Percentiles rank a stretch among this genome's conserved stretches.
Conservation (phyloP, 2,888 invertebrate species). For the Hydropsyche betteni region DNA sequence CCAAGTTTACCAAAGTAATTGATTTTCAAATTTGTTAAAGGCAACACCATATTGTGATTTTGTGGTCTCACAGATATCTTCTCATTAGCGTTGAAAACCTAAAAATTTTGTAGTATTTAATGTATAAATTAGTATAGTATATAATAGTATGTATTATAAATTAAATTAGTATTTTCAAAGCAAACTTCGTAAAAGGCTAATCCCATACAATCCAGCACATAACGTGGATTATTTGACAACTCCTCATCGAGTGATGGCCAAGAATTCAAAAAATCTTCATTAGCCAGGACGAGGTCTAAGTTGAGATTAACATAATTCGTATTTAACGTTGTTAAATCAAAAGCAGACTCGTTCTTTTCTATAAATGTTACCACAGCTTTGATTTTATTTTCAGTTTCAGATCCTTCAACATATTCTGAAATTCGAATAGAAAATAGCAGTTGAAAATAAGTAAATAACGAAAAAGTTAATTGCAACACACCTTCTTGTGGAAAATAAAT, state of each 20-base stretch:
- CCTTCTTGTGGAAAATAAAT: constrained; percentile 80
- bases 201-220: constrained; percentile 75
- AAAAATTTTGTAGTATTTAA: constrained; percentile 52
- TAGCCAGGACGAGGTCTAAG: constrained; percentile 65
- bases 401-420: constrained; percentile 62
- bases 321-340: constrained; percentile 69
- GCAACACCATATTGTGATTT: constrained; percentile 72
- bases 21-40: constrained; percentile 75
- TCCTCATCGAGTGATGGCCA: constrained; percentile 76
- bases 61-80: constrained; percentile 61
- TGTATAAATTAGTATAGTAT: neutral
- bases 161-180: no score
- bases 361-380: constrained; percentile 68
- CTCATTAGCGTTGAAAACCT: constrained; percentile 62
- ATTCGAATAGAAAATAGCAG: constrained; percentile 30
- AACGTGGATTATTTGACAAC: constrained; percentile 73
- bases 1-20: constrained; percentile 72
- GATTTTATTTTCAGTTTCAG: constrained; percentile 63
- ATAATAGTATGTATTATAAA: neutral
- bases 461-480: constrained; percentile 52
- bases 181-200: constrained; percentile 79
- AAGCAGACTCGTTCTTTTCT: constrained; percentile 59
- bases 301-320: constrained; percentile 69
- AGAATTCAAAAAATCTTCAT: constrained; percentile 65
- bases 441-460: neutral